Percentiles rank a stretch among this genome's conserved stretches.
Conservation (phyloP, 2,113 vertebrate species). For the Onychorhynchus coronatus region DNA sequence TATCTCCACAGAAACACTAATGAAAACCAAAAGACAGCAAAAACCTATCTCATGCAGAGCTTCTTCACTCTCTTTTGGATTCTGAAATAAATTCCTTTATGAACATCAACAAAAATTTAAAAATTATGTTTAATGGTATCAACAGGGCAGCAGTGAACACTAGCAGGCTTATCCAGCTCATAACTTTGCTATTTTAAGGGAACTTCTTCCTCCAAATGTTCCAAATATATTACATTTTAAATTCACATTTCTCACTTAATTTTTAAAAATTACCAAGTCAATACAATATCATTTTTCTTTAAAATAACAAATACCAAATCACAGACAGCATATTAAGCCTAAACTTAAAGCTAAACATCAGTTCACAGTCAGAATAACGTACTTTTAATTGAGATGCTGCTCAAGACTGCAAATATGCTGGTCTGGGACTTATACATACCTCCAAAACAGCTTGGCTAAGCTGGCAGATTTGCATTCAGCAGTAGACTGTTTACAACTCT, state of each 20-base stretch:
- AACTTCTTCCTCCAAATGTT: not conserved
- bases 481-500: not conserved
- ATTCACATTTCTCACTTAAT: not conserved
- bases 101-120: not conserved
- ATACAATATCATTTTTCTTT: not conserved
- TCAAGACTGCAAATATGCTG: not conserved
- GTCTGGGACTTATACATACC: accelerated
- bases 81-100: not conserved
- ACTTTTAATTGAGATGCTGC: not conserved
- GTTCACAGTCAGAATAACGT: not conserved
- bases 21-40: not conserved
- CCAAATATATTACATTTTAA: not conserved
- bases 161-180: not conserved
- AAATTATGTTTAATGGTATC: not conserved
- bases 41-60: not conserved
- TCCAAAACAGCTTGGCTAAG: not conserved
- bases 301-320: not conserved
- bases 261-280: not conserved
- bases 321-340: not conserved
- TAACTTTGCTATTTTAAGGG: not conserved
- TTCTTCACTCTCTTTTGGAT: not conserved
- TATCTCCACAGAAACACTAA: not conserved
- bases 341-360: not conserved
- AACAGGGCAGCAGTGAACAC: not conserved
- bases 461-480: not conserved